phyloP scores from a whole-genome alignment of 2,888 invertebrate species.

The Spodoptera picta region DNA sequence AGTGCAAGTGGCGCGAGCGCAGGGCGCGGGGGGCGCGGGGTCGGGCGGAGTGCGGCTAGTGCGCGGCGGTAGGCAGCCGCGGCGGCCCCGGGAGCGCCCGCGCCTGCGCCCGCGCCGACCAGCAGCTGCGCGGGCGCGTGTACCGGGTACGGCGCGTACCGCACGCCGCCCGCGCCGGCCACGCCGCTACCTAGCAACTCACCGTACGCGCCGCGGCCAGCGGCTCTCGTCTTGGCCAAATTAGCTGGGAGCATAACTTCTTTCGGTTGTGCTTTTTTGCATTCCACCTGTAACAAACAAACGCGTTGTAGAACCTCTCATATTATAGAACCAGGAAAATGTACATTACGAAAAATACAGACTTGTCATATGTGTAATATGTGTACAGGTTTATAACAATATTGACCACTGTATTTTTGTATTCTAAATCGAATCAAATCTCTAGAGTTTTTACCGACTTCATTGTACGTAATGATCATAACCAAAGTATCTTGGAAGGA shows the following conservation, averaged over 20 bases:
- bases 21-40: conserved; percentile 78
- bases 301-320: too few relatives aligned
- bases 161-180: conserved; percentile 89
- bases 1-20: conserved; percentile 78
- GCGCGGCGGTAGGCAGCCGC: conserved; percentile 82
- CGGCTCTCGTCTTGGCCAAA: conserved; percentile 98
- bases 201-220: conserved; percentile 98
- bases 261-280: conserved; percentile 99
- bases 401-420: too few relatives aligned
- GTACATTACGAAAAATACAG: too few relatives aligned
- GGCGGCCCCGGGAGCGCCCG: conserved; percentile 74
- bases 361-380: too few relatives aligned
- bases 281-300: conserved; percentile 95
- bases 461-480: conserved; percentile 1
- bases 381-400: too few relatives aligned
- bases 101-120: conserved; percentile 78
- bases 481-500: conserved; percentile 6
- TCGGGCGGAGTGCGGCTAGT: conserved; percentile 80
- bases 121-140: conserved; percentile 86
- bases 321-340: too few relatives aligned
- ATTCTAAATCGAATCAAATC: too few relatives aligned
- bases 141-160: conserved; percentile 90
- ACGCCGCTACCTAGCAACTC: conserved; percentile 96
- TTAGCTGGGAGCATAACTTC: conserved; percentile 99
- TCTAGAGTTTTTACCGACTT: too few relatives aligned